These are phyloP conservation scores for Caenorhabditis latens DNA, from an alignment of 1,140 invertebrate species.

Conservation along the genomic window DNA sequence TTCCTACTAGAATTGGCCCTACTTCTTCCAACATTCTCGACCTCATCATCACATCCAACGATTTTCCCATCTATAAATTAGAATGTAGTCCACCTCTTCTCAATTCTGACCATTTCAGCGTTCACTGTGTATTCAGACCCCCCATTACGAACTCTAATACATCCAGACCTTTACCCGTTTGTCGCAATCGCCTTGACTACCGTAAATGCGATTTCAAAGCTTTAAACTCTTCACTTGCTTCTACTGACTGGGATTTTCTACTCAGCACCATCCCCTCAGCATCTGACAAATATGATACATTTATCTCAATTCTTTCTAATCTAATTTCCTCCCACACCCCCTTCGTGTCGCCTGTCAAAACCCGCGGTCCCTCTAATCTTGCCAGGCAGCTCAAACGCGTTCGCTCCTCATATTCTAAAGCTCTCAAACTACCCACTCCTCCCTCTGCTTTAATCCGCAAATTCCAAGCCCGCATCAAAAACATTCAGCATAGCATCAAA, in stretches of 20 bases:
- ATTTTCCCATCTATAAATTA: neutral
- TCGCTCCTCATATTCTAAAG: too few species aligned
- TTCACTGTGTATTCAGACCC: too few species aligned
- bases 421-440: too few species aligned
- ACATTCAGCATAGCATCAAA: too few species aligned
- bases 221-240: neutral
- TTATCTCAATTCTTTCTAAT: neutral
- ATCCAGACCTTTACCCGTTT: neutral
- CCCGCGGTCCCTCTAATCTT: neutral
- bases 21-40: constrained; percentile 1
- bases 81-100: neutral
- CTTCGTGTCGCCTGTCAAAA: neutral
- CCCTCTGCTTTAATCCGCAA: too few species aligned
- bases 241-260: neutral
- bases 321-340: neutral
- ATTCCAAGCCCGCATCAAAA: too few species aligned
- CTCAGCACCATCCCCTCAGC: neutral
- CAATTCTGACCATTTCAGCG: neutral
- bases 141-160: neutral
- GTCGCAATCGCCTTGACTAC: neutral
- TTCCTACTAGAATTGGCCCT: neutral
- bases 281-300: neutral
- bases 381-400: too few species aligned
- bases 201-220: neutral
- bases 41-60: neutral